Conservation (phyloP, 2,113 vertebrate genomes). For the Ceratotherium simum region DNA sequence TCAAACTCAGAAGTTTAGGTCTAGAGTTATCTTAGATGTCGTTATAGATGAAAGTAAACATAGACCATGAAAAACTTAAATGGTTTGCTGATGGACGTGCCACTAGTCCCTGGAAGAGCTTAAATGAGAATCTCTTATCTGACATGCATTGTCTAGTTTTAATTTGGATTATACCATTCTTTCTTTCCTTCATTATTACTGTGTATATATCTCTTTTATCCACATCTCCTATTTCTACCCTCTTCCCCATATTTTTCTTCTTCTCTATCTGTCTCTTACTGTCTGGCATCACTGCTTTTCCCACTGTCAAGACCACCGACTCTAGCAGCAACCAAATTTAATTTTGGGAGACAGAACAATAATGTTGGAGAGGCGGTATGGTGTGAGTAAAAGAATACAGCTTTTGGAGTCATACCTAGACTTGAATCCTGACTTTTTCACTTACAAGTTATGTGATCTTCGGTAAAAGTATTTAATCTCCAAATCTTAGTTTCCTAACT, state of each 20-base stretch:
- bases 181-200: not conserved
- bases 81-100: not conserved
- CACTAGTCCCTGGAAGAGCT: not conserved
- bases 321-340: not conserved
- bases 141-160: not conserved
- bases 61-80: not conserved
- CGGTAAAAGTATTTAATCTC: not conserved
- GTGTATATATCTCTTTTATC: not conserved
- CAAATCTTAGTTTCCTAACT: not conserved
- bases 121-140: not conserved
- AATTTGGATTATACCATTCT: not conserved
- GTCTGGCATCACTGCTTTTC: not conserved
- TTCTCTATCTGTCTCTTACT: not conserved
- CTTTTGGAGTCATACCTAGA: not conserved
- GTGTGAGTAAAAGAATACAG: not conserved
- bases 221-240: not conserved
- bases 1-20: not conserved
- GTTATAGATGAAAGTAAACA: not conserved
- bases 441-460: not conserved
- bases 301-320: not conserved
- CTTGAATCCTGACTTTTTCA: not conserved
- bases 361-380: not conserved
- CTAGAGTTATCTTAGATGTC: not conserved
- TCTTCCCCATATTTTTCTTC: not conserved
- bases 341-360: not conserved